A percentile compares a stretch with the other conserved stretches of the same genome.
These are phyloP conservation scores for Piscicola geometra DNA, from an alignment of 2,888 invertebrate genomes.

Conservation along the genomic window DNA sequence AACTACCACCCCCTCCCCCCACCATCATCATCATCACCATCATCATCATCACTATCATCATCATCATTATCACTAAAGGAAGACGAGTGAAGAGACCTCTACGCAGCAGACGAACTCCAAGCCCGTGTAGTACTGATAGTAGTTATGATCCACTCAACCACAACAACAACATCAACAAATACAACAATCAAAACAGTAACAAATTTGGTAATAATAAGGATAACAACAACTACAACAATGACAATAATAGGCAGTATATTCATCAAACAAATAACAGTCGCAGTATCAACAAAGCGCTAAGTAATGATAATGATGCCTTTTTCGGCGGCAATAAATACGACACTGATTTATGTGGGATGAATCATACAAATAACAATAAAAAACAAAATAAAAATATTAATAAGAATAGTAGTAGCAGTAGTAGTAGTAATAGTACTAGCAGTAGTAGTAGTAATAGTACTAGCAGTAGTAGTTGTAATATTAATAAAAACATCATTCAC, in stretches of 20 bases:
- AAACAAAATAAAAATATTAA: too few relatives aligned
- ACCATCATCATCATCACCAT: too few relatives aligned
- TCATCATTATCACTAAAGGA: background rate
- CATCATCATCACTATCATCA: too few relatives aligned
- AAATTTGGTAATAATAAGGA: background rate
- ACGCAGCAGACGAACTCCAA: slow-evolving; percentile 48
- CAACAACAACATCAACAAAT: background rate
- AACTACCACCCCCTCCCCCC: too few relatives aligned
- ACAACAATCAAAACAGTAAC: background rate
- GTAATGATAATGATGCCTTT: background rate
- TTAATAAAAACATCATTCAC: background rate
- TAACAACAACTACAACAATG: background rate
- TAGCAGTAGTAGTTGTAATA: background rate
- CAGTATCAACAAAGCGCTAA: background rate
- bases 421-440: too few relatives aligned
- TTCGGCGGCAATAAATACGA: too few relatives aligned
- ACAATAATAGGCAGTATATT: background rate
- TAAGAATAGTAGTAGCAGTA: too few relatives aligned
- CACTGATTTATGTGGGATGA: background rate
- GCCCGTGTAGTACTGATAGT: slow-evolving; percentile 57
- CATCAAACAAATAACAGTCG: background rate
- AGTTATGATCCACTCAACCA: slow-evolving; percentile 49
- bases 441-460: background rate
- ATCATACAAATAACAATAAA: too few relatives aligned
- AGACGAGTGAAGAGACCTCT: background rate